Base-by-base conservation (phyloP, 2,797 vertebrate species). In the Ficedula albicollis region DNA sequence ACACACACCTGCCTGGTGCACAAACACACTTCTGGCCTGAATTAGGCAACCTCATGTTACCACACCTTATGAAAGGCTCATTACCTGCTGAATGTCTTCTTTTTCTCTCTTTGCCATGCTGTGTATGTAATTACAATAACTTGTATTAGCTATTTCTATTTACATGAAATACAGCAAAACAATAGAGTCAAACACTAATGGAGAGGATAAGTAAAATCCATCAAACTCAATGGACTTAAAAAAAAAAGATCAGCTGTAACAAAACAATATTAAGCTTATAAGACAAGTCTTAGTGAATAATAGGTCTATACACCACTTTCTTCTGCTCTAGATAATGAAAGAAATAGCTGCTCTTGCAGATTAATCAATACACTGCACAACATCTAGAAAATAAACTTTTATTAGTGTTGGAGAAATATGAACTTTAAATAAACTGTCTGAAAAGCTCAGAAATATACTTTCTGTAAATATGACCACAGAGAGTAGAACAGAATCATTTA, bases 301-400 rank as follows among this genome's bases (percentile, higher is more conserved):
- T 78, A 81, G 79, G 73, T 93, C 70, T 94, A 64, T 63, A 75
- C 25, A 69, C 83, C 39, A 55, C 48, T 48, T 87, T 46, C 72
- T 83, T 93, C 84, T 69, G 30, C n/a, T 54, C 38, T 55, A 76
- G 20, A 20, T 78, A 90, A 93, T 84, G 32, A 83, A 94, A 82
- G 69, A 83, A 89, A 60, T 23, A 48, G n/a, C 39, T 41, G 39
- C 34, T 80, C 29, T 68, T 72, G 52, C 72, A 73, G 32, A 32
- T 48, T 89, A 78, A 96, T 93, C 91, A 89, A 93, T 95, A 91
- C 11, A 39, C 14, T 48, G 60, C 23, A 48, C 56, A 85, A 60
- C 22, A 84, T 27, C 27, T 63, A 86, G 54, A 87, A 80, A 88
- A 94, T n/a, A 62, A 83, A 74, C 46, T 59, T 89, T 21, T 76